Evolutionary conservation across 2,888 invertebrate genomes (phyloP), one percentile per base, ranked within the genome.

Genomic region (Mactromeris polynyma): DNA sequence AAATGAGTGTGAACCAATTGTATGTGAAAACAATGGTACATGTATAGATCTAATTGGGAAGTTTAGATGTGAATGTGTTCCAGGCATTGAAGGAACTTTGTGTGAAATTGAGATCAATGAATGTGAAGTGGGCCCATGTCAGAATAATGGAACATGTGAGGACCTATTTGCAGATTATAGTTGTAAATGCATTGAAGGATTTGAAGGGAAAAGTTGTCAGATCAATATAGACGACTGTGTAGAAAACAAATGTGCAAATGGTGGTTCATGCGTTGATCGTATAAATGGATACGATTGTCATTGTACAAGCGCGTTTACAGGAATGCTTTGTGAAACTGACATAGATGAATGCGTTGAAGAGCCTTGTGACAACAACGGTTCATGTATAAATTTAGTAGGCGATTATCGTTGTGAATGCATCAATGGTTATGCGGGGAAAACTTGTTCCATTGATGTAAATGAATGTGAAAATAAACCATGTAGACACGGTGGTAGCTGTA

Each of bases 201-300:
- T 73, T 58, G 83, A 21, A 19, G 88, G 86, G n/a, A 19, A 73
- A 26, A 79, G 38, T 33, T 90, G 90, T 58, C 51, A 51, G 14
- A 46, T n/a, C 26, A 87, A 91, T 64, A 54, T 87, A 19, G 54
- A 91, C 36, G 90, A 91, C 83, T 91, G 91, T 77, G 38, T 36
- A n/a, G 21, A 21, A 6, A 38, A 73, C 11, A 79, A 79, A 19
- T 91, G 91, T 81, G 21, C 73, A 83, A 88, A 90, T 85, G 51
- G 84, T 78, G 88, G 83, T 46, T 54, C 46, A 14, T 88, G 88
- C 58, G 33, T 31, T 11, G 83, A 86, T 77, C 38, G 33, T n/a
- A 17, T 64, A 11, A 80, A 83, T 3, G 64, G 40, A 38, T 89
- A 83, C 33, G 31, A 73, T 7, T 89, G 89, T 38, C 11, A 80